These are phyloP conservation scores for Halocynthia aurantium DNA, from an alignment of 23 tunicate species.

Conservation along the genomic window DNA sequence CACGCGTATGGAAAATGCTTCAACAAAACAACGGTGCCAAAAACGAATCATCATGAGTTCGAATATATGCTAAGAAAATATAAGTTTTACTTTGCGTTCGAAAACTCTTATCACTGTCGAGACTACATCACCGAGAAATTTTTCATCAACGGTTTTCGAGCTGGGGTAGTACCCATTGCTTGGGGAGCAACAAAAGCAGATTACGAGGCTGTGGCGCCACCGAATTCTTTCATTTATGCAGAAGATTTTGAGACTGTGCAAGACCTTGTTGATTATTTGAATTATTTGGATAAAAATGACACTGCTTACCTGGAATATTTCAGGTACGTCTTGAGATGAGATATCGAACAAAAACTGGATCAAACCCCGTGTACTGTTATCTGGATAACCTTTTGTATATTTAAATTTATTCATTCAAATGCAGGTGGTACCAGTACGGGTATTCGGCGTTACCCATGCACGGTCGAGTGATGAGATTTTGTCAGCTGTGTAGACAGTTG, in stretches of 20 bases:
- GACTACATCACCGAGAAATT: constrained; percentile 79
- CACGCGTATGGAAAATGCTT: too few species aligned
- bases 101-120: constrained; percentile 69
- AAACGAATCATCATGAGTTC: constrained; percentile 10
- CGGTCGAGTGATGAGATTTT: neutral
- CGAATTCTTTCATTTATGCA: constrained; percentile 35
- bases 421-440: constrained; percentile 7
- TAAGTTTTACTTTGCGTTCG: constrained; percentile 74
- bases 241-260: constrained; percentile 47
- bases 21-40: too few species aligned
- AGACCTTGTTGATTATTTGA: constrained; percentile 29
- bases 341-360: neutral
- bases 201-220: constrained; percentile 55
- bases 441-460: neutral
- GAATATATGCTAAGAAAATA: constrained; percentile 29
- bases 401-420: neutral
- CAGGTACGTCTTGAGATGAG: constrained; percentile 3
- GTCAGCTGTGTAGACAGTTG: constrained; percentile 4
- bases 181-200: constrained; percentile 72
- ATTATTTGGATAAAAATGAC: constrained; percentile 50
- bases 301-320: constrained; percentile 51
- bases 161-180: constrained; percentile 48
- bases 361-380: too few species aligned
- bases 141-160: constrained; percentile 44
- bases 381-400: neutral